These are phyloP conservation scores for Heliangelus exortis DNA, from an alignment of 2,797 vertebrate genomes.

Conservation along the genomic window DNA sequence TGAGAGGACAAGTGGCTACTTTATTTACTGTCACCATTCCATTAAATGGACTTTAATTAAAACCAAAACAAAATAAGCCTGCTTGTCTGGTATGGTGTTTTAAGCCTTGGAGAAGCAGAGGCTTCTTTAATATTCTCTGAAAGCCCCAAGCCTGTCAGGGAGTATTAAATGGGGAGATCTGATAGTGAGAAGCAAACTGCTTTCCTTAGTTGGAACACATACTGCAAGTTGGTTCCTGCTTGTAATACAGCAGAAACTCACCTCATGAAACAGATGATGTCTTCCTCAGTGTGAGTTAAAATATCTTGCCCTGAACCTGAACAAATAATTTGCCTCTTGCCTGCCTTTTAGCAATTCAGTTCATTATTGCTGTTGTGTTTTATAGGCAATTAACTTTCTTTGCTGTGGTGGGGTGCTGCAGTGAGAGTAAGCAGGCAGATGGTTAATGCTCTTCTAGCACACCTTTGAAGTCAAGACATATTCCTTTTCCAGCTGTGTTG, in stretches of 20 bases:
- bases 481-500: conserved; percentile 2
- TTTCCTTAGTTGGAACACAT: neutral
- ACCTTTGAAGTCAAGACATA: rapidly evolving
- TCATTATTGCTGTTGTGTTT: neutral
- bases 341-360: neutral
- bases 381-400: neutral
- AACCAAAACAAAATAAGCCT: neutral
- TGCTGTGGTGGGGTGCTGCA: neutral
- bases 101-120: neutral
- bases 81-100: neutral
- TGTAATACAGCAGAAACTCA: neutral
- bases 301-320: neutral
- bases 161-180: neutral
- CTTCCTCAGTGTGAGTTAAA: neutral
- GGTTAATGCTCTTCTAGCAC: neutral
- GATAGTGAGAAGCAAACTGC: neutral
- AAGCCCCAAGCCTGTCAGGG: neutral
- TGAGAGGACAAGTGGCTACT: neutral
- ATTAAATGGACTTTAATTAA: neutral
- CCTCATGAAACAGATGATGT: neutral
- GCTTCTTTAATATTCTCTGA: neutral
- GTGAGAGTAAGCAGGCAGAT: neutral
- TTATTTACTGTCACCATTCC: neutral
- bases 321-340: neutral
- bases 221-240: neutral